Percentiles rank a stretch among this genome's conserved stretches.
These are phyloP conservation scores for Amphimedon queenslandica DNA, from an alignment of 37 sponge, comb jelly and placozoan genomes.

Conservation along the genomic window DNA sequence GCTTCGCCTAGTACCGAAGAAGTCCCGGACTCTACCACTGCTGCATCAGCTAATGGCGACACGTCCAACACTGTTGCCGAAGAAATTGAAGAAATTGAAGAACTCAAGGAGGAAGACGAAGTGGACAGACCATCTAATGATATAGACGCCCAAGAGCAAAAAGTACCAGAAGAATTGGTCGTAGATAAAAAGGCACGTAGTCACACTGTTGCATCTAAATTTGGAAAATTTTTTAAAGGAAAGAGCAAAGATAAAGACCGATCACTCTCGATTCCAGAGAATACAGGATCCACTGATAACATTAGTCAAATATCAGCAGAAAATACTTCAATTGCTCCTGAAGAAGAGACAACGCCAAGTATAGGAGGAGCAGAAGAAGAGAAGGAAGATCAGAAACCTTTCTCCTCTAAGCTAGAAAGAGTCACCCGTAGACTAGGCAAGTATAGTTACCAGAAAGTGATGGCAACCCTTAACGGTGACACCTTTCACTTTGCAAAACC, in stretches of 20 bases:
- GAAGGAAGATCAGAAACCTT: slow-evolving; percentile 10
- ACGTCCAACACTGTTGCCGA: not conserved
- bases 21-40: not conserved
- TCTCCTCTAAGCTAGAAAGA: not conserved
- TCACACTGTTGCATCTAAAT: not conserved
- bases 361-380: slow-evolving; percentile 5
- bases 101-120: not conserved
- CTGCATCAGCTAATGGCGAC: too few relatives aligned
- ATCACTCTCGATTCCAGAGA: not conserved
- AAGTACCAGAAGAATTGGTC: not conserved
- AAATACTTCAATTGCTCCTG: not conserved
- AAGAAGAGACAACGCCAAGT: slow-evolving; percentile 6
- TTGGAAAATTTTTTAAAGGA: not conserved
- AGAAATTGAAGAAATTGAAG: not conserved
- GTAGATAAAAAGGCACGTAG: not conserved
- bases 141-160: not conserved
- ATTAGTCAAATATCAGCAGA: not conserved
- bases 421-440: not conserved
- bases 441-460: not conserved
- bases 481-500: not conserved
- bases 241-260: not conserved
- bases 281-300: not conserved
- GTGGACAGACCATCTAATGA: not conserved
- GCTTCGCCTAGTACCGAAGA: not conserved
- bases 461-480: not conserved